Evolutionary conservation across 1,140 invertebrate genomes (phyloP).

Genomic region (Caligus rogercresseyi): DNA sequence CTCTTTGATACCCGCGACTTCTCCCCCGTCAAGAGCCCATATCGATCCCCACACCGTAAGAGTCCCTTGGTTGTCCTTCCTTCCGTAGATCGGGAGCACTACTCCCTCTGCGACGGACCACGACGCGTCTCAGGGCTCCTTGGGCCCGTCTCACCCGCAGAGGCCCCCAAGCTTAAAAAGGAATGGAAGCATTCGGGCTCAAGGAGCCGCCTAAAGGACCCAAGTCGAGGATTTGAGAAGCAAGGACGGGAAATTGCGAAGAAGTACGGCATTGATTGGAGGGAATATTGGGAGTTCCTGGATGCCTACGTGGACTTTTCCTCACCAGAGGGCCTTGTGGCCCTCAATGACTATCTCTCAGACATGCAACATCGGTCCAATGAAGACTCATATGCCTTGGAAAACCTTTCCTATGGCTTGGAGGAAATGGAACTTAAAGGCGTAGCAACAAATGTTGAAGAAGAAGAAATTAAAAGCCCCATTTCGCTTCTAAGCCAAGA

Average conservation of each 20-base stretch:
- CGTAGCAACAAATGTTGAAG: neutral
- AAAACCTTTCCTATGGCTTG: neutral
- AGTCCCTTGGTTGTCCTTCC: neutral
- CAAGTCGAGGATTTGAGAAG: neutral
- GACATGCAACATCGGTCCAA: neutral
- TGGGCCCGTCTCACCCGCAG: neutral
- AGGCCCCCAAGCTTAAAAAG: neutral
- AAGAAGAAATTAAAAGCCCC: neutral
- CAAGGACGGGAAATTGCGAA: neutral
- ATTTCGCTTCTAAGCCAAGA: neutral
- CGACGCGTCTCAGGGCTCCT: neutral
- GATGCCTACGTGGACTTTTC: neutral
- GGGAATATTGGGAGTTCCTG: neutral
- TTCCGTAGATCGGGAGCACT: neutral
- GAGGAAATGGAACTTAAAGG: neutral
- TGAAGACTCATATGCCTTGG: neutral
- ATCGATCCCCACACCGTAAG: neutral
- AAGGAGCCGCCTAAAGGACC: neutral
- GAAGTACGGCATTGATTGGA: neutral
- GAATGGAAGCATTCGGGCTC: neutral
- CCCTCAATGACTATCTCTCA: neutral
- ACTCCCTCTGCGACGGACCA: neutral
- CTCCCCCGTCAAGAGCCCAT: neutral
- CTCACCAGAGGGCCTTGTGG: neutral
- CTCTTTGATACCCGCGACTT: neutral